Evolutionary conservation across 1,140 invertebrate genomes (phyloP), one percentile per base, ranked within the genome.

Genomic region (Drosophila pandora): DNA sequence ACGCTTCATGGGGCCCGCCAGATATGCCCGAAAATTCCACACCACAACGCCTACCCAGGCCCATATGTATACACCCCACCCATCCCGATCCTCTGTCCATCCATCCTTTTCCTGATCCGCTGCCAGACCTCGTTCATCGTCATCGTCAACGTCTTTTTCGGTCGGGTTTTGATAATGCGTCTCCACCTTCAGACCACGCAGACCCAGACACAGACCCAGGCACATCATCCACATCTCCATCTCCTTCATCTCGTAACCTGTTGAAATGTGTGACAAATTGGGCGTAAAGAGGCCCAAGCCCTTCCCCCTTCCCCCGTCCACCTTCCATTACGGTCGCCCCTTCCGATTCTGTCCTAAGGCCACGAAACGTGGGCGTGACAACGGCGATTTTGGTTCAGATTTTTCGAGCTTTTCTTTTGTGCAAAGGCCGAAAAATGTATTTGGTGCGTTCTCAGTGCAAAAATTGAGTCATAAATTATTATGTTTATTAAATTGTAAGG

Each of bases 261-360:
- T 87, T 85, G 81, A 85, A 85, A 87, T 85, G 81, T 85, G 82
- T 85, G 81, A 85, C 81, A 85, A 85, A 85, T 85, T 87, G 81
- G 81, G 81, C 82, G 82, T 84, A 84, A 84, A 87, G 61, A 83
- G 81, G 34, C 49, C 56, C 45, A 32, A 7, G 8, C 50, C 37
- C 41, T 48, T n/a, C n/a, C n/a, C n/a, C n/a, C n/a, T n/a, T n/a
- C 17, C 39, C 32, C 9, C 48, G 34, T 25, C 50, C 56, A 10
- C 8, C 43, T 22, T 64, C 64, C 43, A n/a, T 50, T 21, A 43
- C 41, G n/a, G 0, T 21, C 13, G 34, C n/a, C 41, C 41, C 41
- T 17, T 43, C 41, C n/a, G 13, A 43, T 43, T 17, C 41, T 43
- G 41, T 43, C 41, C 41, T 43, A 43, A 43, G 70, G 49, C 34